phyloP scores from a whole-genome alignment of 2,888 invertebrate species.

The Yponomeuta cagnagella region DNA sequence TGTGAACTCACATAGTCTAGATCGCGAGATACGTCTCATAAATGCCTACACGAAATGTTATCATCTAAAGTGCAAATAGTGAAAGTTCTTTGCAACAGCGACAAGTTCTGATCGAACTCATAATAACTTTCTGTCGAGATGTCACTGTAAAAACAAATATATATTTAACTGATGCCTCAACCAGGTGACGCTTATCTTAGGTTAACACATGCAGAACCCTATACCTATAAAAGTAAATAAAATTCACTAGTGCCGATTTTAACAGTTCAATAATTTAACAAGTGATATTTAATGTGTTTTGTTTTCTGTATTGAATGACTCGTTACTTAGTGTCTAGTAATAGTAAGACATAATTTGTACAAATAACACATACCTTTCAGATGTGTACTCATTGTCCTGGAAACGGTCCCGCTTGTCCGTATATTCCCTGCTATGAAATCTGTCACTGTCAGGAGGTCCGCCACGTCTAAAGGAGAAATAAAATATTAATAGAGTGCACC shows the following conservation, averaged over 20 bases:
- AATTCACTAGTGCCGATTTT: not conserved
- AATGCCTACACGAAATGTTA: conserved; percentile 56
- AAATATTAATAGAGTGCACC: not conserved
- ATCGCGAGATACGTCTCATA: conserved; percentile 36
- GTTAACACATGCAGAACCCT: conserved; percentile 38
- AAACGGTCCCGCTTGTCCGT: conserved; percentile 56
- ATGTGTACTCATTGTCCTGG: conserved; percentile 44
- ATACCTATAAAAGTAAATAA: not conserved
- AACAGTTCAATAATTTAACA: not conserved
- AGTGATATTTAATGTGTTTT: not conserved
- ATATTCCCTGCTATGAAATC: conserved; percentile 50
- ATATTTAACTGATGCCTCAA: conserved; percentile 57
- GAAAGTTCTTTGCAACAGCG: conserved; percentile 68
- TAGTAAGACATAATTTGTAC: not conserved
- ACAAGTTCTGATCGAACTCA: conserved; percentile 62
- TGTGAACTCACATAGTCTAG: not conserved
- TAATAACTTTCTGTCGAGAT: conserved; percentile 68
- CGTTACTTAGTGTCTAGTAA: not conserved
- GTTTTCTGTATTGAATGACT: not conserved
- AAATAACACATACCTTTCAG: conserved; percentile 48
- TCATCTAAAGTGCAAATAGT: conserved; percentile 59
- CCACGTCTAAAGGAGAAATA: conserved; percentile 33
- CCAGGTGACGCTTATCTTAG: conserved; percentile 29
- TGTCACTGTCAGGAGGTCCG: conserved; percentile 47
- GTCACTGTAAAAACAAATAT: conserved; percentile 75